Conservation (phyloP, 2,113 vertebrate genomes). For the Ceuthmochares aereus region DNA sequence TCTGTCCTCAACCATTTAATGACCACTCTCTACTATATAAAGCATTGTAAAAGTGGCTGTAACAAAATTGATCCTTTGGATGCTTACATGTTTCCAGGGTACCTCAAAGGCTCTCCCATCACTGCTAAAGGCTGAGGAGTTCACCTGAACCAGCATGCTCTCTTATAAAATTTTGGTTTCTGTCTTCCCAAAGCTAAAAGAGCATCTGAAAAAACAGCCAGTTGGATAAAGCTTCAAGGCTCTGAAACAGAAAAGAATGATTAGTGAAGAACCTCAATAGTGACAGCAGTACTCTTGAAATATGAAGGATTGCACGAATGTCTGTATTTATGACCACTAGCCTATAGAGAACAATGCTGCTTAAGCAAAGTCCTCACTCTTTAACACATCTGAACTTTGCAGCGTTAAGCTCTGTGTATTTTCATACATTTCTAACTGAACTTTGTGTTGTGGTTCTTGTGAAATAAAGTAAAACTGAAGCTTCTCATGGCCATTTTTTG, state of each 20-base stretch:
- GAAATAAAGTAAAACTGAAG: background rate
- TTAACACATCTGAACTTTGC: background rate
- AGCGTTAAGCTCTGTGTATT: background rate
- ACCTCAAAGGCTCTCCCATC: background rate
- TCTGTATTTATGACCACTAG: slow-evolving; percentile 17
- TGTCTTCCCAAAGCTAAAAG: background rate
- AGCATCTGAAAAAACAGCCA: background rate
- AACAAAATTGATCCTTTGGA: background rate
- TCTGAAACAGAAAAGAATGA: background rate
- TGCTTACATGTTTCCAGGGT: background rate
- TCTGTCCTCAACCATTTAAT: background rate
- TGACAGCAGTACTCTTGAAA: background rate
- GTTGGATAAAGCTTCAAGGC: background rate
- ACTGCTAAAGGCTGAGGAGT: background rate
- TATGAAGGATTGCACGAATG: background rate
- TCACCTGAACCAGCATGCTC: background rate
- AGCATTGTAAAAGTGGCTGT: background rate
- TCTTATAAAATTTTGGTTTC: background rate
- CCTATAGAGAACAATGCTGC: background rate
- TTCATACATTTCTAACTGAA: background rate
- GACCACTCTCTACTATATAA: background rate
- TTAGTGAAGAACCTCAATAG: background rate
- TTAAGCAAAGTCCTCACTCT: slow-evolving; percentile 36
- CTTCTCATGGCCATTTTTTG: background rate
- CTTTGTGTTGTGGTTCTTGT: background rate